A percentile compares a stretch with the other conserved stretches of the same genome.
Conservation (phyloP, 2,797 vertebrate species). For the Cryptoprocta ferox region DNA sequence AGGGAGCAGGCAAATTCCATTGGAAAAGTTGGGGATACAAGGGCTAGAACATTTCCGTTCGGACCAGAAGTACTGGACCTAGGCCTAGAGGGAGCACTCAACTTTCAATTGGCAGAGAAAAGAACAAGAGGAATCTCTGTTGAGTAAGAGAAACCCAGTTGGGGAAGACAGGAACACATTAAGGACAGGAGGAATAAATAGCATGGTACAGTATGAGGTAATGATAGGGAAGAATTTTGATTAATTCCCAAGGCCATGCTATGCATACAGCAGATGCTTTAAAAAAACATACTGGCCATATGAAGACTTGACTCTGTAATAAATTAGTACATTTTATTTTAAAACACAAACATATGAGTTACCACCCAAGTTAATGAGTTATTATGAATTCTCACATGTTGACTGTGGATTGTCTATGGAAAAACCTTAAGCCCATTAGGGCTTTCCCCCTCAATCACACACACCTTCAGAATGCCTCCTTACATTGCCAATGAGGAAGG, state of each 20-base stretch:
- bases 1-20: background rate
- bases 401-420: background rate
- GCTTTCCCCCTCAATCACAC: no score
- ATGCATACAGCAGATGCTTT: background rate
- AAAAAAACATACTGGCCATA: background rate
- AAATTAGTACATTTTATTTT: background rate
- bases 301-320: background rate
- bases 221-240: background rate
- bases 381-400: slow-evolving; percentile 6
- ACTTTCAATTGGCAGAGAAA: background rate
- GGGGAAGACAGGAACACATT: background rate
- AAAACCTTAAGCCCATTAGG: background rate
- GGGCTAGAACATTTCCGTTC: background rate
- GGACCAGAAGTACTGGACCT: background rate
- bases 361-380: background rate
- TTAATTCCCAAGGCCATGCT: background rate
- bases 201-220: background rate
- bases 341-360: background rate
- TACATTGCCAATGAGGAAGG: background rate
- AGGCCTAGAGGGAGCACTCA: background rate
- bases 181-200: background rate
- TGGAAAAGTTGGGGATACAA: background rate
- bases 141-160: background rate
- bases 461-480: background rate
- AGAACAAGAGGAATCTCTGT: background rate